A percentile compares a stretch with the other conserved stretches of the same genome.
phyloP scores from a whole-genome alignment of 2,113 vertebrate species.

The Atlantisia rogersi region DNA sequence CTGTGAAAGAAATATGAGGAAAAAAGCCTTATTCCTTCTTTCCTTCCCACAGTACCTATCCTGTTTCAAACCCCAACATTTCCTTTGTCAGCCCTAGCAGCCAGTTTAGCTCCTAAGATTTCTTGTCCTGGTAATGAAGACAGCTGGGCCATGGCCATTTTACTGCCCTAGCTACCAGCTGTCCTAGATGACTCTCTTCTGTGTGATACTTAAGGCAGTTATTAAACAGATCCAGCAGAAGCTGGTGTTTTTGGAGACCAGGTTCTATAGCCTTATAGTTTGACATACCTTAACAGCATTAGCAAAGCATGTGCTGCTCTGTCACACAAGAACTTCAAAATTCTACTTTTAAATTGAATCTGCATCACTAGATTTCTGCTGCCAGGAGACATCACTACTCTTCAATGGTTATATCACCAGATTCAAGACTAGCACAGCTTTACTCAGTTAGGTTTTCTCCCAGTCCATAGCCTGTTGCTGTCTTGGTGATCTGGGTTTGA shows the following conservation, averaged over 20 bases:
- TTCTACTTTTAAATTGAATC: not conserved
- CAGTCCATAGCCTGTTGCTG: not conserved
- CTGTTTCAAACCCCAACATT: not conserved
- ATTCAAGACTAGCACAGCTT: not conserved
- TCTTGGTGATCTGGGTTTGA: not conserved
- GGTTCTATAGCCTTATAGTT: not conserved
- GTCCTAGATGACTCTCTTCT: not conserved
- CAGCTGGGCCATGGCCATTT: not conserved
- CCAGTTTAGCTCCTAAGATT: not conserved
- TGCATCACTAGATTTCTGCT: not conserved
- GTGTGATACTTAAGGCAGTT: not conserved
- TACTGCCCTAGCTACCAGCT: not conserved
- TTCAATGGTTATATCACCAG: not conserved
- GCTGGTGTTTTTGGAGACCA: not conserved
- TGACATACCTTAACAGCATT: not conserved
- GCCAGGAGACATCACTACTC: not conserved
- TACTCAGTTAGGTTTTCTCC: not conserved
- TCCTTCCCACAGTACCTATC: not conserved
- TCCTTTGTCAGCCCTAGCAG: not conserved
- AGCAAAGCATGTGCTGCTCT: not conserved
- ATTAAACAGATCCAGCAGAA: not conserved
- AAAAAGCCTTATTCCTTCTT: not conserved
- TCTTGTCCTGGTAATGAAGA: not conserved
- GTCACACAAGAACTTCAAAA: not conserved
- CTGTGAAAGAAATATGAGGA: not conserved